Conservation (phyloP, 1,140 invertebrate genomes). For the Drosophila suzukii region DNA sequence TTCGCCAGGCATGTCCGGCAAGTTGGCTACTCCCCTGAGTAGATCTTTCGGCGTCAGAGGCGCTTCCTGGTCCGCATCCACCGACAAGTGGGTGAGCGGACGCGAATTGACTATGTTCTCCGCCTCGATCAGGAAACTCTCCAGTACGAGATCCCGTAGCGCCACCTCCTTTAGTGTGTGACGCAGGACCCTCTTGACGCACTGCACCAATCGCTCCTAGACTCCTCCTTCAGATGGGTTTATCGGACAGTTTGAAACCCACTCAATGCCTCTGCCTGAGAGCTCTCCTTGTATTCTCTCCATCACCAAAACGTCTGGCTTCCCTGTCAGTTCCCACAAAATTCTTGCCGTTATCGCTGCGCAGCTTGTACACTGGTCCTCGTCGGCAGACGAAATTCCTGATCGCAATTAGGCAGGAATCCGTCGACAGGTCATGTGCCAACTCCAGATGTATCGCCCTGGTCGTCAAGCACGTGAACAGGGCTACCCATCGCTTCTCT, state of each 20-base stretch:
- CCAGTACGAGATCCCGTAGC: constrained; percentile 8
- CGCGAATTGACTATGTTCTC: too few species aligned
- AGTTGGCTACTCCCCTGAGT: background rate
- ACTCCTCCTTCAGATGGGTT: background rate
- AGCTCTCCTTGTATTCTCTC: background rate
- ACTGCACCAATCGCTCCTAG: background rate
- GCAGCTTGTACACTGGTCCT: constrained; percentile 8
- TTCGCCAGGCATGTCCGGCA: background rate
- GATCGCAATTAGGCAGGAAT: constrained; percentile 9
- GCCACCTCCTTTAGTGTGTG: background rate
- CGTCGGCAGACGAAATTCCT: constrained; percentile 3
- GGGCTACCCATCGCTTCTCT: constrained; percentile 14
- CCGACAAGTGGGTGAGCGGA: too few species aligned
- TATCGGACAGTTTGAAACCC: background rate
- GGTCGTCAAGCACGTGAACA: constrained; percentile 16
- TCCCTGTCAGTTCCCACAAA: constrained; percentile 24
- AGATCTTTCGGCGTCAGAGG: background rate
- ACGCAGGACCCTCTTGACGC: background rate
- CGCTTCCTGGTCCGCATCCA: too few species aligned
- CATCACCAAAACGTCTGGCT: constrained; percentile 4
- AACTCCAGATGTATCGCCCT: constrained; percentile 13
- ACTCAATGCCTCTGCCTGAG: background rate
- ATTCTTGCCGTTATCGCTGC: constrained; percentile 26
- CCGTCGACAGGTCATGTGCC: constrained; percentile 15
- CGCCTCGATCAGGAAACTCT: constrained; percentile 18